Evolutionary conservation across 2,888 invertebrate species (phyloP).

Genomic region (Drosophila austrosaltans): DNA sequence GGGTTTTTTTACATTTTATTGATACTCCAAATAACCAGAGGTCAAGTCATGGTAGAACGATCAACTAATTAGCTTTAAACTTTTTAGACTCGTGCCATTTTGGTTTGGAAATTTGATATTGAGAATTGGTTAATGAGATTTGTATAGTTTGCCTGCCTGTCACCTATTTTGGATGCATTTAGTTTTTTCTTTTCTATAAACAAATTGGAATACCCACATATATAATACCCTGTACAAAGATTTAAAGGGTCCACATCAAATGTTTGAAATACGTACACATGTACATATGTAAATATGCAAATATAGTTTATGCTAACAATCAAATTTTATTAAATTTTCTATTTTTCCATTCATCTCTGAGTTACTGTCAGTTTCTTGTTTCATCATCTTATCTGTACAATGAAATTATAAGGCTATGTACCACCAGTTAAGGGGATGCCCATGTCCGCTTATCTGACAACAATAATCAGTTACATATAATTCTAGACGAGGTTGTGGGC

Average conservation of each 20-base stretch:
- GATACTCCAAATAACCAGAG: constrained; percentile 44
- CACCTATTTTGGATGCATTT: constrained; percentile 19
- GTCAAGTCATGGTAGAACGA: constrained; percentile 78
- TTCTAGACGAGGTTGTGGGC: not conserved
- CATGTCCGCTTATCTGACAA: constrained; percentile 1
- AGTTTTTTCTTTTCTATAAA: not conserved
- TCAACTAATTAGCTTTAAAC: constrained; percentile 66
- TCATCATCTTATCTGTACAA: not conserved
- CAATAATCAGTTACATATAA: not conserved
- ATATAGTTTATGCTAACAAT: not conserved
- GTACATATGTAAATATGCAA: too few species aligned
- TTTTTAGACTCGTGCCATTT: constrained; percentile 45
- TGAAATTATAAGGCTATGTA: constrained; percentile 2
- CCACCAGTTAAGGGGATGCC: not conserved
- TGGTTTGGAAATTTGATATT: constrained; percentile 20
- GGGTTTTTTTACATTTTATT: not conserved
- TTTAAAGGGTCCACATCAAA: too few species aligned
- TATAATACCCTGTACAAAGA: too few species aligned
- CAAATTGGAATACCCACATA: too few species aligned
- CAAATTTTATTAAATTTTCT: not conserved
- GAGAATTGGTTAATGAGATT: not conserved
- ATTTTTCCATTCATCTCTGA: not conserved
- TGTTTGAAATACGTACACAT: too few species aligned
- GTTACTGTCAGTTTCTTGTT: not conserved
- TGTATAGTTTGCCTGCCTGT: constrained; percentile 14